Evolutionary conservation across 2,888 invertebrate species (phyloP).

Genomic region (Acronicta aceris): DNA sequence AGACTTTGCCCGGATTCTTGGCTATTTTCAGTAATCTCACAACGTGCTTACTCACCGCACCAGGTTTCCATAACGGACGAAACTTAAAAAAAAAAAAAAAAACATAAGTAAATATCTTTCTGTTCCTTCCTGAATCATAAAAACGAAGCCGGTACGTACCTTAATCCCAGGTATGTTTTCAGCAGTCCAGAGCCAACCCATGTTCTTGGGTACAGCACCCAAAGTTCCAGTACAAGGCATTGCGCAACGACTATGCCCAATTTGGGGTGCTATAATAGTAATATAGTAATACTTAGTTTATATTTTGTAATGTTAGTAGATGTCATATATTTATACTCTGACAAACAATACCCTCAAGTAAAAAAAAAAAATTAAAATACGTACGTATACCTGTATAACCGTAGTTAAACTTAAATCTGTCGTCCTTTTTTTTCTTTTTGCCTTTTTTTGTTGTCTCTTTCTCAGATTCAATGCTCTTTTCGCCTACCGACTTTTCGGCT

Average conservation of each 20-base stretch:
- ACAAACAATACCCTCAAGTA: no score
- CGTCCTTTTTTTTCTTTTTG: constrained; percentile 73
- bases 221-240: constrained; percentile 75
- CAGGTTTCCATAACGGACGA: constrained; percentile 83
- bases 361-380: constrained; percentile 67
- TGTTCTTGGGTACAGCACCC: constrained; percentile 77
- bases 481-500: constrained; percentile 36
- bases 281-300: neutral
- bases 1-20: constrained; percentile 73
- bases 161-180: constrained; percentile 80
- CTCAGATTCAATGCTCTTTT: constrained; percentile 73
- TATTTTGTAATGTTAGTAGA: neutral
- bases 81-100: constrained; percentile 74
- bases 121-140: neutral
- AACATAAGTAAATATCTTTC: constrained; percentile 50
- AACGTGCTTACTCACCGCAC: constrained; percentile 81
- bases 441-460: constrained; percentile 70
- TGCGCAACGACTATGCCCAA: constrained; percentile 80
- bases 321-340: no score
- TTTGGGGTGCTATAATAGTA: constrained; percentile 76
- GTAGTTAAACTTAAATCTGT: constrained; percentile 83
- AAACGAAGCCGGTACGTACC: constrained; percentile 61
- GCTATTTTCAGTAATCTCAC: constrained; percentile 77
- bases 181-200: constrained; percentile 87
- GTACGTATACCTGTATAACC: constrained; percentile 87